A percentile compares a stretch with the other conserved stretches of the same genome.
Conservation (phyloP, 2,888 invertebrate species). For the Drosophila falleni region DNA sequence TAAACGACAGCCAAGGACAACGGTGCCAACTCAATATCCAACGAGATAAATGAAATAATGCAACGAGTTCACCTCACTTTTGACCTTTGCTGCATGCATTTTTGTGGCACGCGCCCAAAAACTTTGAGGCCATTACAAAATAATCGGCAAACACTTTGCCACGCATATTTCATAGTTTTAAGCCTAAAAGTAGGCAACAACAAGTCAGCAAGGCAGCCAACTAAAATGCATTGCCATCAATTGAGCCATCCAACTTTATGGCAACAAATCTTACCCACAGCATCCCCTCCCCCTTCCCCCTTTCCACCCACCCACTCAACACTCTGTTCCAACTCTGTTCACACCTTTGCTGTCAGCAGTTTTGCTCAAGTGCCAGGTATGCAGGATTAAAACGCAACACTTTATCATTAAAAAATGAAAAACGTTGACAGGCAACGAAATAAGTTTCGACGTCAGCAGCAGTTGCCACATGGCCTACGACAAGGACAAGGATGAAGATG, state of each 20-base stretch:
- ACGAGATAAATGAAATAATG: constrained; percentile 6
- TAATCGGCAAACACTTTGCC: constrained; percentile 42
- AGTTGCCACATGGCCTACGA: constrained; percentile 28
- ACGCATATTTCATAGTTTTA: constrained; percentile 62
- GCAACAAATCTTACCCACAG: constrained; percentile 38
- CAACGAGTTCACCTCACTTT: constrained; percentile 1
- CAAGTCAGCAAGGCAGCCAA: constrained; percentile 17
- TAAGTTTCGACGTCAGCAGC: constrained; percentile 59
- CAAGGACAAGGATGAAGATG: constrained; percentile 26
- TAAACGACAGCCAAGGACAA: constrained; percentile 30
- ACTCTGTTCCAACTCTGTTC: not conserved
- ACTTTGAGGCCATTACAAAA: constrained; percentile 23
- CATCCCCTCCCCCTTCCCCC: not conserved
- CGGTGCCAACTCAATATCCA: constrained; percentile 24
- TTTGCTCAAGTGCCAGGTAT: constrained; percentile 45
- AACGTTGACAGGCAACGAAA: constrained; percentile 71
- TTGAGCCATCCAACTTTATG: constrained; percentile 56
- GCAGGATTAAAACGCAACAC: constrained; percentile 72
- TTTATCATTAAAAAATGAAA: constrained; percentile 67
- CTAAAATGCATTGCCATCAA: constrained; percentile 47
- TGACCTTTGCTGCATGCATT: constrained; percentile 6
- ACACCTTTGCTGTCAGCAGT: constrained; percentile 56
- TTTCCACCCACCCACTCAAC: no score
- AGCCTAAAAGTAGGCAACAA: constrained; percentile 49
- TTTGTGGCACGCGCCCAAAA: constrained; percentile 23